phyloP scores from a whole-genome alignment of 1,140 invertebrate species.

The Diachasma alloeum region DNA sequence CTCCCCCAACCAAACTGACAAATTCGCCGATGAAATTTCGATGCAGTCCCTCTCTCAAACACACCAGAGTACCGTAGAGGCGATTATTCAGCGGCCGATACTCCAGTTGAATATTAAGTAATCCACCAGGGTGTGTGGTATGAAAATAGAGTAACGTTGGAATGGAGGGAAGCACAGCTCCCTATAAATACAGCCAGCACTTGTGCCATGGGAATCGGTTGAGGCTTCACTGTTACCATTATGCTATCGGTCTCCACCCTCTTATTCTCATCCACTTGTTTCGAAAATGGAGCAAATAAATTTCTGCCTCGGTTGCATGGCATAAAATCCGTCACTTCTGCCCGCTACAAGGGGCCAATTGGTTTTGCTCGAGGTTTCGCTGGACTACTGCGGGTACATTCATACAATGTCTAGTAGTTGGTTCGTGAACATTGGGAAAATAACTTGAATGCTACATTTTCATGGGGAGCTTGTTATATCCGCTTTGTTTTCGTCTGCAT shows the following conservation, averaged over 20 bases:
- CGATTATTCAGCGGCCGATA: constrained; percentile 39
- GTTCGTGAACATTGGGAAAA: background rate
- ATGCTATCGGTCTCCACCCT: background rate
- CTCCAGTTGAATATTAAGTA: constrained; percentile 50
- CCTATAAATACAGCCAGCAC: background rate
- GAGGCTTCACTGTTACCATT: background rate
- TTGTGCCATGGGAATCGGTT: background rate
- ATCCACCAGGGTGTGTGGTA: constrained; percentile 40
- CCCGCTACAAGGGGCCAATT: constrained; percentile 18
- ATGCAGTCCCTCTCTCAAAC: background rate
- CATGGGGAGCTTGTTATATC: constrained; percentile 6
- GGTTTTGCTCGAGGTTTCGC: background rate
- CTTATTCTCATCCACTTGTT: background rate
- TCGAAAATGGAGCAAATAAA: constrained; percentile 49
- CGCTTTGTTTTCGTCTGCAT: constrained; percentile 7
- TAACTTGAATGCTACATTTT: background rate
- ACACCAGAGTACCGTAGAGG: constrained; percentile 12
- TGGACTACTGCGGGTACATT: background rate
- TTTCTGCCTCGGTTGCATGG: constrained; percentile 36
- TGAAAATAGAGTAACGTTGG: constrained; percentile 42
- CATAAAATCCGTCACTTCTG: constrained; percentile 30
- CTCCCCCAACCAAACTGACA: background rate
- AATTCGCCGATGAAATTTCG: constrained; percentile 19
- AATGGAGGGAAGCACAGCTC: background rate
- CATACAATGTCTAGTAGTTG: background rate